These are phyloP conservation scores for Anoura caudifer DNA, from an alignment of 2,113 vertebrate species.

Conservation along the genomic window DNA sequence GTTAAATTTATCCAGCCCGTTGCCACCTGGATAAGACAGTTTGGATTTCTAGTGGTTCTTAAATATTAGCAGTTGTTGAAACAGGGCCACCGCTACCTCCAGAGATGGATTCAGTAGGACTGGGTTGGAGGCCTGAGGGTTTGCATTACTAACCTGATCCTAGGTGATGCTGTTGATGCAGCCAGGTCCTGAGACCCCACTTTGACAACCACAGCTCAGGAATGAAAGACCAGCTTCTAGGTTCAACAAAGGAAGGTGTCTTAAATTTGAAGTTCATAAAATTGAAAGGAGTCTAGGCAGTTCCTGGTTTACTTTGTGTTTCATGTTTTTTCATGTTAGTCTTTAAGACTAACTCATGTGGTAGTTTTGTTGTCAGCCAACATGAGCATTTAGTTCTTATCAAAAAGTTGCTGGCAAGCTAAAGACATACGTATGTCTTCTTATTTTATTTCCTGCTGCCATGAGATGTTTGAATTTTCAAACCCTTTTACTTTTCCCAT, in stretches of 20 bases:
- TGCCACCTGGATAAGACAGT: not conserved
- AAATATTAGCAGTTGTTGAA: not conserved
- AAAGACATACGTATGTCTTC: not conserved
- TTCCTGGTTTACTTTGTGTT: not conserved
- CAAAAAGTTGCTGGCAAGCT: not conserved
- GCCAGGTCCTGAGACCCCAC: not conserved
- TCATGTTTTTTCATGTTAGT: not conserved
- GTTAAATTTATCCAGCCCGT: not conserved
- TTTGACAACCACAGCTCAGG: not conserved
- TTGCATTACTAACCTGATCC: not conserved
- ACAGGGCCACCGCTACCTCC: not conserved
- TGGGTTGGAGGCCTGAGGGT: not conserved
- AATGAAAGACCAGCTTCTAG: not conserved
- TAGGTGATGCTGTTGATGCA: not conserved
- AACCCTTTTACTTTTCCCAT: not conserved
- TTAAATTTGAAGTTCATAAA: not conserved
- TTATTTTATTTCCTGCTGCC: constrained; percentile 39
- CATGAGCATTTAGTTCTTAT: not conserved
- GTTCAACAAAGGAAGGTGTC: not conserved
- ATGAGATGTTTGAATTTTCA: constrained; percentile 34
- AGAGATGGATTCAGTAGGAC: not conserved
- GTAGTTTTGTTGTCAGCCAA: not conserved
- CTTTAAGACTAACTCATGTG: not conserved
- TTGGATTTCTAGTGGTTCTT: not conserved
- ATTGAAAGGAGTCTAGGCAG: not conserved